Evolutionary conservation across 2,797 vertebrate genomes (phyloP).

Genomic region (Graptemys geographica): DNA sequence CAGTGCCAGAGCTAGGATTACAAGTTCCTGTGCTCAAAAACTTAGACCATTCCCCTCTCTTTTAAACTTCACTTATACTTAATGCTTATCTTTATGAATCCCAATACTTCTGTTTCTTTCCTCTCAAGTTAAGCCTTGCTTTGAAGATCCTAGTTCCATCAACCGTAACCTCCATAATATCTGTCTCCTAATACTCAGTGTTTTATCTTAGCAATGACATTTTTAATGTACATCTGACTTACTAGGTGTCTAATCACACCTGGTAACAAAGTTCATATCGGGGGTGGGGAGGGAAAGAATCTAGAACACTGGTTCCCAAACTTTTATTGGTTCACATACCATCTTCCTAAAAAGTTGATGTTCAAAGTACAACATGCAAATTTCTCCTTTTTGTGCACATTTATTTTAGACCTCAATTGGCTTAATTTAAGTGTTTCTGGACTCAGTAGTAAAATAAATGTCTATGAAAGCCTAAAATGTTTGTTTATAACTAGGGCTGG

Average conservation of each 20-base stretch:
- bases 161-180: background rate
- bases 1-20: background rate
- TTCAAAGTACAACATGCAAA: too few relatives aligned
- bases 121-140: background rate
- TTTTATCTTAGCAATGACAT: background rate
- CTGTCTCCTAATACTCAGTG: rapidly evolving
- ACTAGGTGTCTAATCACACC: background rate
- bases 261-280: background rate
- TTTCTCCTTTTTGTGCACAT: too few relatives aligned
- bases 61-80: background rate
- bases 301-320: rapidly evolving
- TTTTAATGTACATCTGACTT: rapidly evolving
- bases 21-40: background rate
- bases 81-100: background rate
- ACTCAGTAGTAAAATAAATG: too few relatives aligned
- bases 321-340: background rate
- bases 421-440: too few relatives aligned
- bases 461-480: too few relatives aligned
- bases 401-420: too few relatives aligned
- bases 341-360: too few relatives aligned
- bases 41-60: background rate
- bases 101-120: background rate
- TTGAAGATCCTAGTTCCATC: background rate
- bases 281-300: background rate
- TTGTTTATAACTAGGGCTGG: too few relatives aligned